Conservation (phyloP, 2,113 vertebrate genomes). For the Passer montanus region DNA sequence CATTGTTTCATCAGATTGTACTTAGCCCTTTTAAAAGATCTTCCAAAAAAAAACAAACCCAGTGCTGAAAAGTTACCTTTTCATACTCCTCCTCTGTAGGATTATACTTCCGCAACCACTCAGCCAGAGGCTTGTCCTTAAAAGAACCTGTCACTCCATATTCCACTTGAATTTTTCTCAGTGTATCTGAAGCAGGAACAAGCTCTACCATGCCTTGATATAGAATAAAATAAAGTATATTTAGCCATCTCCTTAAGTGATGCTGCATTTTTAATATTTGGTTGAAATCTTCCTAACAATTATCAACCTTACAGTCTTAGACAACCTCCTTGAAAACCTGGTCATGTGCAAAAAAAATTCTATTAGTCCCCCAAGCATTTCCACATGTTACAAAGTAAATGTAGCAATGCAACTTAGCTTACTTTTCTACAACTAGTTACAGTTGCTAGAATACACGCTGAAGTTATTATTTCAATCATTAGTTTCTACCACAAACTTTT, state of each 20-base stretch:
- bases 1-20: neutral
- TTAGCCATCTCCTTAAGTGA: neutral
- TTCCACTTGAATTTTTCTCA: conserved; percentile 98
- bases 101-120: conserved; percentile 97
- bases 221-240: neutral
- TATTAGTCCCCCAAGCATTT: neutral
- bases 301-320: neutral
- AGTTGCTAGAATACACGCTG: neutral
- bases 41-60: neutral
- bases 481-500: neutral
- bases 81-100: conserved; percentile 98
- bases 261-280: neutral
- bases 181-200: conserved; percentile 94
- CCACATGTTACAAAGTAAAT: neutral
- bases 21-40: neutral
- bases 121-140: conserved; percentile 97
- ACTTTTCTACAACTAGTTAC: neutral
- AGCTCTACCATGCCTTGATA: conserved; percentile 94
- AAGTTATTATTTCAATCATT: neutral
- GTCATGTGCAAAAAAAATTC: neutral
- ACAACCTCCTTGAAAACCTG: neutral
- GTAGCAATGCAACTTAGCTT: neutral
- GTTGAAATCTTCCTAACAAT: neutral
- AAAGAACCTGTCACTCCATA: conserved; percentile 97
- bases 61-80: conserved; percentile 80